phyloP scores from a whole-genome alignment of 2,888 invertebrate genomes.

The Latheticus oryzae region DNA sequence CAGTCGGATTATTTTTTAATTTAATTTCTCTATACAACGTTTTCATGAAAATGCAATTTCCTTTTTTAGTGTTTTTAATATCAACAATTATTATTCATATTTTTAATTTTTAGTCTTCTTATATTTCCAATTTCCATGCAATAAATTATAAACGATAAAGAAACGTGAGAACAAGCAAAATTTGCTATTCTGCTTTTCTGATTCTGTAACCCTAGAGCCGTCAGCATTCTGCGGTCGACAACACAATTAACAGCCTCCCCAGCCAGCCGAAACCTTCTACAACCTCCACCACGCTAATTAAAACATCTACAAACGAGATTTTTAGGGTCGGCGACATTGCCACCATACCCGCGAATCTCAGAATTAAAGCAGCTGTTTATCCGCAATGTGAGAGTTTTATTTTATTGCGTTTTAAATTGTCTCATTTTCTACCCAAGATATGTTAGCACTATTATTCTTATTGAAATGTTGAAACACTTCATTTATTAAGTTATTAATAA shows the following conservation, averaged over 20 bases:
- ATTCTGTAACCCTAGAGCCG: conserved; percentile 42
- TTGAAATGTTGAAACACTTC: no score
- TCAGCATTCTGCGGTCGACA: conserved; percentile 49
- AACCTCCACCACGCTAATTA: conserved; percentile 45
- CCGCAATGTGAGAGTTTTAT: conserved; percentile 31
- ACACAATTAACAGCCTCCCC: conserved; percentile 49
- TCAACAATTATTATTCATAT: no score
- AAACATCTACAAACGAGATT: conserved; percentile 50
- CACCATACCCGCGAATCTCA: conserved; percentile 40
- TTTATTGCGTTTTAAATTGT: conserved; percentile 25
- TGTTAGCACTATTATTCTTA: no score
- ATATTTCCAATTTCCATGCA: no score
- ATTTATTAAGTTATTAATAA: no score
- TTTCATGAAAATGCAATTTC: no score
- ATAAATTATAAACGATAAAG: no score
- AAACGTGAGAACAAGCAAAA: conserved; percentile 29
- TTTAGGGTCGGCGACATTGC: conserved; percentile 48
- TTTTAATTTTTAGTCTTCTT: no score
- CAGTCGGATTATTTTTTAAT: no score
- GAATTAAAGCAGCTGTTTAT: conserved; percentile 32
- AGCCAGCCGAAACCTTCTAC: conserved; percentile 42
- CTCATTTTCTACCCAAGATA: no score
- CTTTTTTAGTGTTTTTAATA: no score
- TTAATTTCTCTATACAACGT: no score
- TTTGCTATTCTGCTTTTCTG: conserved; percentile 38